Base-by-base conservation (phyloP, 2,888 invertebrate genomes). In the Glaucopsyche alexis region DNA sequence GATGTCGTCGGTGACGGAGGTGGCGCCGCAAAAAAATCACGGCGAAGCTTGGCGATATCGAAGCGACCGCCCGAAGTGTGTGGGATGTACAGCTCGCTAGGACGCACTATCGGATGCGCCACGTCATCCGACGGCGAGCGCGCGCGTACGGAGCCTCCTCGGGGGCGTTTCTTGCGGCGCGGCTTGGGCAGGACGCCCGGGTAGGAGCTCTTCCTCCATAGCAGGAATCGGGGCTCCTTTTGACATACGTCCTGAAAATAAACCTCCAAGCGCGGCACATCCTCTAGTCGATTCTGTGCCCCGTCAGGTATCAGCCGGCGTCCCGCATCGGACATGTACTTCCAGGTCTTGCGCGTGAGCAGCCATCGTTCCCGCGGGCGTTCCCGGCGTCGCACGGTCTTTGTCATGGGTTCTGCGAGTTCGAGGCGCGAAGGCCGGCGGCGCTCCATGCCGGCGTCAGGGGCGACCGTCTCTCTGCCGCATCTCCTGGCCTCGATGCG, bases 261-360 rank as follows among this genome's bases (percentile, higher is more conserved):
- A 40, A 96, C 95, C 84, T 97, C 97, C 79, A 97, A 95, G 78
- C 95, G 95, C 3, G 96, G 96, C 75, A 97, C 93, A 82, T 97
- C 97, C 82, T 97, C 97, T 0, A 94, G 87, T 6, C 95, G 94
- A 85, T 96, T 96, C 82, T 95, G 94, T 5, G 94, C 94, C 29
- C 96, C 96, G 71, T 97, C 97, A n/a, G 97, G 97, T 74, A 97
- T 95, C 71, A 98, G 93, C 83, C 96, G 96, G 75, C 96, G 95
- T 66, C 97, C 97, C 47, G 97, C 97, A 80, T 97, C 97, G n/a
- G 97, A 95, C 97, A 98, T 98, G 87, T 97, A 97, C 80, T 97
- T 94, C 97, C 97, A 97, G 70, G 97, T 97, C 90, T 98, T 97
- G 75, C 97, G 93, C 66, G 97, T 97, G 75, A 97, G 94, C 75